These are phyloP conservation scores for Epicauta chinensis DNA, from an alignment of 1,140 invertebrate genomes.

Conservation along the genomic window DNA sequence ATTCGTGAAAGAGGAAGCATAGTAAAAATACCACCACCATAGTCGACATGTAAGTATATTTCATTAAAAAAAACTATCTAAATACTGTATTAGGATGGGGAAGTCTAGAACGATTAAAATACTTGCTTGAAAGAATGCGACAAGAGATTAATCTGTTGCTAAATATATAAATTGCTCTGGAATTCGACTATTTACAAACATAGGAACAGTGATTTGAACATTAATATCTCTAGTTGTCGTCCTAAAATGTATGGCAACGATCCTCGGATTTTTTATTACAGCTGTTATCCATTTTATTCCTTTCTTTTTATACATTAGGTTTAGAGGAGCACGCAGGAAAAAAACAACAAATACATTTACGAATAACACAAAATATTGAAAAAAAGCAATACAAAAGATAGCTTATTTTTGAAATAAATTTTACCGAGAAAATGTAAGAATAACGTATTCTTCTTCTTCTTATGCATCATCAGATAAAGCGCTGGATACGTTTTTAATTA, in stretches of 20 bases:
- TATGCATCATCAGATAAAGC: conserved; percentile 28
- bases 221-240: conserved; percentile 26
- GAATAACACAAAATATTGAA: not conserved
- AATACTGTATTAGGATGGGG: conserved; percentile 24
- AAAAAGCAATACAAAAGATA: not conserved
- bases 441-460: conserved; percentile 32
- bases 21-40: no score
- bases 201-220: conserved; percentile 35
- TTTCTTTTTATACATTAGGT: no score
- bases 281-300: conserved; percentile 1
- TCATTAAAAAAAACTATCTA: not conserved
- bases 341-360: not conserved
- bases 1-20: no score
- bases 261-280: conserved; percentile 9
- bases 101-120: conserved; percentile 35
- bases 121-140: conserved; percentile 30
- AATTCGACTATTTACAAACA: conserved; percentile 41
- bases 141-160: conserved; percentile 39
- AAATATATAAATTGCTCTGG: conserved; percentile 41
- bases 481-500: conserved; percentile 33
- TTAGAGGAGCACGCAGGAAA: not conserved
- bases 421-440: conserved; percentile 17
- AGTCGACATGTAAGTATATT: not conserved
- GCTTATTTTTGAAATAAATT: no score
- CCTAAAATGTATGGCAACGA: conserved; percentile 8